Conservation (phyloP, 2,113 vertebrate genomes). For the Pitta sordida region DNA sequence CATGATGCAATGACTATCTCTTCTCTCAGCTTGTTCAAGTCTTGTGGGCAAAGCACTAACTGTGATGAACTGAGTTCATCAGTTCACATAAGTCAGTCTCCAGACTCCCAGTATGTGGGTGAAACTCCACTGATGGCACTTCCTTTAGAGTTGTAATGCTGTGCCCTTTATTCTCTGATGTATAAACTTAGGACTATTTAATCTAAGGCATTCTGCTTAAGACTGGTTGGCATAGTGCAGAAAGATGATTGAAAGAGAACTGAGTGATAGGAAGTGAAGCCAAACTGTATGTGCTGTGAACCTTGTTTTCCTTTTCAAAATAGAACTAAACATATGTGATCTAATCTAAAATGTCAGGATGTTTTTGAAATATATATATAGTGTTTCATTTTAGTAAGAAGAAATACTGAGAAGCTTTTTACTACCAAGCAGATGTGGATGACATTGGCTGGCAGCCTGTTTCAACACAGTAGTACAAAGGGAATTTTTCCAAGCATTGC, state of each 20-base stretch:
- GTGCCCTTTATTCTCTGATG: not conserved
- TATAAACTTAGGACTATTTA: not conserved
- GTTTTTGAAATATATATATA: not conserved
- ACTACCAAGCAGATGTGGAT: not conserved
- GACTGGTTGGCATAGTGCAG: not conserved
- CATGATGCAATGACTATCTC: not conserved
- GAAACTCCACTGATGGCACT: not conserved
- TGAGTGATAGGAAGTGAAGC: not conserved
- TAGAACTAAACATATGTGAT: not conserved
- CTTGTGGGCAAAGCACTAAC: not conserved
- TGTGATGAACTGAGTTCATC: not conserved
- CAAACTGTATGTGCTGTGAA: not conserved
- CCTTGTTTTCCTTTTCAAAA: not conserved
- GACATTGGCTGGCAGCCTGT: not conserved
- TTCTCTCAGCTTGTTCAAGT: not conserved
- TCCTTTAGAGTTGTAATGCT: not conserved
- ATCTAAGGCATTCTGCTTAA: not conserved
- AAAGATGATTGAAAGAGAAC: not conserved
- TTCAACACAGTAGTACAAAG: not conserved
- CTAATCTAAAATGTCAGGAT: not conserved
- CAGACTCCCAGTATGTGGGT: not conserved
- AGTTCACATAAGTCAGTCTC: not conserved
- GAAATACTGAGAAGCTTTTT: not conserved
- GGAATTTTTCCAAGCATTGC: not conserved
- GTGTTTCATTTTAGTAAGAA: not conserved